Evolutionary conservation across 2,113 vertebrate genomes (phyloP), one percentile per base, ranked within the genome.

Genomic region (Mirounga angustirostris): DNA sequence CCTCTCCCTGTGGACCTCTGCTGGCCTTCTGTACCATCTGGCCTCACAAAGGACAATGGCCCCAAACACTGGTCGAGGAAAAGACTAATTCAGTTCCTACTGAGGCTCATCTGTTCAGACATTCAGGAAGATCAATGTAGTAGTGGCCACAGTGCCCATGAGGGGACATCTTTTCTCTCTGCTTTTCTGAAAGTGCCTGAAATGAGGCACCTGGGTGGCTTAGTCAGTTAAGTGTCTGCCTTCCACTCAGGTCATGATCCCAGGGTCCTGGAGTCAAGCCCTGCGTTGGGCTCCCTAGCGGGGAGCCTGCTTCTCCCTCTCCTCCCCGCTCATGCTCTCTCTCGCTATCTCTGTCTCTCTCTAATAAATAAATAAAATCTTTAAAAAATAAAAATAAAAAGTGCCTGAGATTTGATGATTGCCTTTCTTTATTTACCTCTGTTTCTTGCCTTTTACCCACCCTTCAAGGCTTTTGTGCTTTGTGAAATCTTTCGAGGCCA

Each of bases 51-150:
- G 80, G 43, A 87, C 2, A 43, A 36, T 10, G 7, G 8, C 15
- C 56, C 52, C 86, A 43, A 71, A 69, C 58, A 52, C 54, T 13
- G 3, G 19, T 9, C 16, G 50, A 82, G 65, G 30, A 24, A 56
- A 18, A 28, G 4, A 15, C 22, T 26, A 12, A 22, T 11, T 82
- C 5, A 59, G 26, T 24, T 61, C 2, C 0, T 61, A 63, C 13
- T 0, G 1, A 33, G 18, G 26, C 2, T 58, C 33, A 28, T 43
- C 15, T 0, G 0, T 10, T 86, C 30, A 80, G 7, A 67, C 4
- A 13, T 67, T 21, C 18, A 6, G 26, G 79, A 28, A 28, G 33
- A 59, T 0, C 26, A 26, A 26, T 0, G 2, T 9, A 2, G 28
- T 8, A n/a, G 59, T 0, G 28, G 33, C 28, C 33, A 0, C 7